Conservation (phyloP, 2,797 vertebrate species). For the Hoplostethus mediterraneus region DNA sequence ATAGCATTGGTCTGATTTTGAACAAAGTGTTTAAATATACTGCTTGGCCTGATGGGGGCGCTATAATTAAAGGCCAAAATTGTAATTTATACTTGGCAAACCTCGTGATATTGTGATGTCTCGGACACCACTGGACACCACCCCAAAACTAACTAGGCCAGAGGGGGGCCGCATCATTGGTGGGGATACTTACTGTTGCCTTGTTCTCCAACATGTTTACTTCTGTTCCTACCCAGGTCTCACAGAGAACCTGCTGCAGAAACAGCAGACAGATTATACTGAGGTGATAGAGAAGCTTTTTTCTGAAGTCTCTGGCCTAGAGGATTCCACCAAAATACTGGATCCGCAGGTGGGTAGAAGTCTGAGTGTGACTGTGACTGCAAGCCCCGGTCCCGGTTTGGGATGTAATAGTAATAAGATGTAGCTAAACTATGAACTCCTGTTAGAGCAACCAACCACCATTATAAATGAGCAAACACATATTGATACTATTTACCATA, state of each 20-base stretch:
- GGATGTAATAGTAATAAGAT: neutral
- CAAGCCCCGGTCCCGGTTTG: neutral
- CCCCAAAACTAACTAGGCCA: no score
- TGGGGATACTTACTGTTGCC: neutral
- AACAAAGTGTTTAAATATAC: no score
- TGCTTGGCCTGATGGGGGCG: no score
- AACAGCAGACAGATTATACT: constrained; percentile 64
- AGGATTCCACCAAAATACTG: constrained; percentile 62
- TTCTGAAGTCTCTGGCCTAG: constrained; percentile 71
- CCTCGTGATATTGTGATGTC: no score
- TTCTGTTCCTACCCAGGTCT: constrained; percentile 65
- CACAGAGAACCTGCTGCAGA: constrained; percentile 78
- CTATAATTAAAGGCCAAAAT: no score
- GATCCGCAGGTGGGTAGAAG: constrained; percentile 79
- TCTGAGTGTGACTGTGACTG: neutral
- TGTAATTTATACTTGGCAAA: no score
- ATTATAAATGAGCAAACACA: neutral
- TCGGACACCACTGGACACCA: no score
- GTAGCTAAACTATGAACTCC: no score
- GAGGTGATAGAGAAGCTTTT: constrained; percentile 87
- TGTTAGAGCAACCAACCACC: neutral
- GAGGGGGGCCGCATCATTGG: neutral
- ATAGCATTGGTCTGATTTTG: no score
- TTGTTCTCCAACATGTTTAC: constrained; percentile 3
- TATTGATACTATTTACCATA: no score